Percentiles rank a stretch among this genome's conserved stretches.
Evolutionary conservation across 2,888 invertebrate genomes (phyloP).

Genomic region (Apotomis capreana): DNA sequence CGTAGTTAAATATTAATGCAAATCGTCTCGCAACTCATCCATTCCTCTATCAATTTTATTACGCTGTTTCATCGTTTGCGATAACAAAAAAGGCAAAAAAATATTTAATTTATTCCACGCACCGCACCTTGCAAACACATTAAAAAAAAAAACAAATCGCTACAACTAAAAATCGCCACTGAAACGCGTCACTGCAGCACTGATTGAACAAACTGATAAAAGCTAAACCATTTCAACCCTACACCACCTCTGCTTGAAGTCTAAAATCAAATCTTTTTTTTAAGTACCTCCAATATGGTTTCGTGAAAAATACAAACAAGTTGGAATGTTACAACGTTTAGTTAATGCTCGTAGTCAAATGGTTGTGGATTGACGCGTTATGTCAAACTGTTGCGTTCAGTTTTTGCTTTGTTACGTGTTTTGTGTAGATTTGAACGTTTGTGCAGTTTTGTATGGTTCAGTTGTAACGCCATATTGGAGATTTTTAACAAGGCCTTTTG

Average conservation of each 20-base stretch:
- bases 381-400: conserved; percentile 17
- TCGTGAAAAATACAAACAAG: neutral
- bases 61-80: neutral
- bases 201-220: conserved; percentile 11
- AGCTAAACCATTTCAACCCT: neutral
- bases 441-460: conserved; percentile 28
- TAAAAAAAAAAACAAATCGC: conserved; percentile 6
- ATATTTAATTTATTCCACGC: conserved; percentile 10
- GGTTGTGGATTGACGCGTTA: neutral
- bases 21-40: too few species aligned
- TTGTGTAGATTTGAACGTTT: conserved; percentile 19
- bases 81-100: neutral
- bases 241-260: neutral
- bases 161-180: conserved; percentile 28
- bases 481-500: too few species aligned
- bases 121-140: conserved; percentile 4
- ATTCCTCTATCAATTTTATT: neutral
- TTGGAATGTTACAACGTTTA: neutral
- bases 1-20: too few species aligned
- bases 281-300: neutral
- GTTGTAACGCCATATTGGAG: conserved; percentile 14
- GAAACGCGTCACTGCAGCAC: conserved; percentile 14
- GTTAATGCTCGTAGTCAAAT: neutral
- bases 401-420: conserved; percentile 24
- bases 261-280: neutral